Evolutionary conservation across 2,888 invertebrate species (phyloP), one percentile per base, ranked within the genome.

Genomic region (Apamea monoglypha): DNA sequence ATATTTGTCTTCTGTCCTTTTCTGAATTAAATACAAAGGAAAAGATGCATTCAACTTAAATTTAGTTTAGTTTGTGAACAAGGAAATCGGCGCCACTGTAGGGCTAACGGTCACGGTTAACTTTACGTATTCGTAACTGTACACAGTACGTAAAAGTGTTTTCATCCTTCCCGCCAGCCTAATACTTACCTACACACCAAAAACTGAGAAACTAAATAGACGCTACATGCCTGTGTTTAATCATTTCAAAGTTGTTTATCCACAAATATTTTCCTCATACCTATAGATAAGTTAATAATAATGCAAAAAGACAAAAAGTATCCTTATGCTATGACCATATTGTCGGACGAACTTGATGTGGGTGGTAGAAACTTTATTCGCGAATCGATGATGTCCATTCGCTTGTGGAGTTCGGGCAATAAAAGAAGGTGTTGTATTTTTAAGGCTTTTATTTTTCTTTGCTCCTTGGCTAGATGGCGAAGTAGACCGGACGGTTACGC

Each of bases 351-450:
- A n/a, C 14, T n/a, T 47, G 47, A 47, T 47, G 40, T 40, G 40
- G 40, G 16, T 47, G 47, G 16, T 47, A 47, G 16, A 47, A 25
- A 53, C 25, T 56, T 18, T 53, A 56, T 25, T 61, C 16, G 59
- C 7, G 1, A 16, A n/a, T 61, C 7, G 7, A n/a, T 16, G n/a
- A 61, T 61, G n/a, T 29, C 29, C 29, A 29, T 61, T 61, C n/a
- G 29, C n/a, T 61, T 61, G n/a, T n/a, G n/a, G 59, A 61, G n/a
- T 59, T 59, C 59, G n/a, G n/a, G 59, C 59, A n/a, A 59, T n/a
- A 14, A 16, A n/a, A n/a, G 14, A 59, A 2, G 14, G 59, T 14
- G n/a, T 59, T 59, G n/a, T 59, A n/a, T 59, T 59, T 59, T 18
- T 25, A 53, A n/a, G 59, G 59, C 5, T 4, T 14, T n/a, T 0